phyloP scores from a whole-genome alignment of 2,888 invertebrate genomes.

The Sinhomidia bicolor region DNA sequence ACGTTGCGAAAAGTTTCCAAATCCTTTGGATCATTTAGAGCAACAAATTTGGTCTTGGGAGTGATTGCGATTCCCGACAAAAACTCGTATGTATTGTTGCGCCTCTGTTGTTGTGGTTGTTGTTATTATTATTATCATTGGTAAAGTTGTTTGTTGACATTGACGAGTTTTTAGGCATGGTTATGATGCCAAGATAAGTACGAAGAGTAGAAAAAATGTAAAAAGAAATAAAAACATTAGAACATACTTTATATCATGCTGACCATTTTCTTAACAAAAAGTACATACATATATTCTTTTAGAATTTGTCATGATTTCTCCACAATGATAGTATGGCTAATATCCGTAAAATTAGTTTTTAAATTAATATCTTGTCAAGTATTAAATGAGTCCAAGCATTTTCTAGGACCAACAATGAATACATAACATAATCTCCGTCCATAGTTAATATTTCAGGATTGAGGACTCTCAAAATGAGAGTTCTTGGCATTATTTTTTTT shows the following conservation, averaged over 20 bases:
- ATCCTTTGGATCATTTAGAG: constrained; percentile 88
- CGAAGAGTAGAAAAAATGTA: neutral
- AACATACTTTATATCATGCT: no score
- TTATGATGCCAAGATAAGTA: constrained; percentile 7
- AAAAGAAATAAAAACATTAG: neutral
- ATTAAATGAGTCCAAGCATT: no score
- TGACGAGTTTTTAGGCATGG: neutral
- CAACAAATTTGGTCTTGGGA: constrained; percentile 90
- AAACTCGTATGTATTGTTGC: constrained; percentile 92
- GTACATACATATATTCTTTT: no score
- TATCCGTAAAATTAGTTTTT: no score
- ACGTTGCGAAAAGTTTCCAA: constrained; percentile 87
- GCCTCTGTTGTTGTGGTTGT: constrained; percentile 83
- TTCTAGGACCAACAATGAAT: no score
- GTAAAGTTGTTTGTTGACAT: constrained; percentile 1
- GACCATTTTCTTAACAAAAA: neutral
- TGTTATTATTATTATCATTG: constrained; percentile 24
- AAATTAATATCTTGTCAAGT: no score
- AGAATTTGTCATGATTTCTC: no score
- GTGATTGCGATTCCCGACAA: constrained; percentile 92
- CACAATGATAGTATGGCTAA: no score
- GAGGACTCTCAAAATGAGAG: no score
- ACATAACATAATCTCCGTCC: no score
- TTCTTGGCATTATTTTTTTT: no score
- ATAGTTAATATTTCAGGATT: no score